Percentiles rank a stretch among this genome's conserved stretches.
phyloP scores from a whole-genome alignment of 37 sponge, comb jelly and placozoan genomes.

The Axinella damicornis region DNA sequence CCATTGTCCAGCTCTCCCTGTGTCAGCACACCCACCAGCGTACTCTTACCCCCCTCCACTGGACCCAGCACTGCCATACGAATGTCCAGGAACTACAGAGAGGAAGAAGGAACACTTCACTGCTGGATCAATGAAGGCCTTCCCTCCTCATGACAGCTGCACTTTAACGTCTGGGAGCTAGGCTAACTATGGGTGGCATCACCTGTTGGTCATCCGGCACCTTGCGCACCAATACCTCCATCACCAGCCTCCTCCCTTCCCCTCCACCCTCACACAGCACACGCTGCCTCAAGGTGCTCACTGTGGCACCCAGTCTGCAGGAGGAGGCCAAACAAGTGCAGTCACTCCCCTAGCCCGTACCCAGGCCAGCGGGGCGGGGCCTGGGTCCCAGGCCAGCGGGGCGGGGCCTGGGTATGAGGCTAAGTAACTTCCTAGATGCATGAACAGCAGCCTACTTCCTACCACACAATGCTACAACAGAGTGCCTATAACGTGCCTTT shows the following conservation, averaged over 20 bases:
- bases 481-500: slow-evolving; percentile 35
- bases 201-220: slow-evolving; percentile 90
- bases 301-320: slow-evolving; percentile 79
- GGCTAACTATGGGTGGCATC: background rate
- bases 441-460: no score
- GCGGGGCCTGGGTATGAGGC: no score
- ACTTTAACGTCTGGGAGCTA: no score
- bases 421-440: no score
- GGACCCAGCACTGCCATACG: slow-evolving; percentile 94
- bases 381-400: no score
- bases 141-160: no score
- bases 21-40: slow-evolving; percentile 96
- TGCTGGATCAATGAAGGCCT: no score
- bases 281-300: slow-evolving; percentile 47
- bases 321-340: no score
- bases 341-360: no score
- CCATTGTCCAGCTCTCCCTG: slow-evolving; percentile 99
- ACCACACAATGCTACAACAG: no score
- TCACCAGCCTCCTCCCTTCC: slow-evolving; percentile 32
- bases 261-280: background rate
- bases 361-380: no score
- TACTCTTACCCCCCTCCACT: slow-evolving; percentile 96
- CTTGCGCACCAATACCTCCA: slow-evolving; percentile 87
- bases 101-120: background rate
- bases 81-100: slow-evolving; percentile 87